Evolutionary conservation across 2,113 vertebrate species (phyloP).

Genomic region (Rhegmatorhina hoffmannsi): DNA sequence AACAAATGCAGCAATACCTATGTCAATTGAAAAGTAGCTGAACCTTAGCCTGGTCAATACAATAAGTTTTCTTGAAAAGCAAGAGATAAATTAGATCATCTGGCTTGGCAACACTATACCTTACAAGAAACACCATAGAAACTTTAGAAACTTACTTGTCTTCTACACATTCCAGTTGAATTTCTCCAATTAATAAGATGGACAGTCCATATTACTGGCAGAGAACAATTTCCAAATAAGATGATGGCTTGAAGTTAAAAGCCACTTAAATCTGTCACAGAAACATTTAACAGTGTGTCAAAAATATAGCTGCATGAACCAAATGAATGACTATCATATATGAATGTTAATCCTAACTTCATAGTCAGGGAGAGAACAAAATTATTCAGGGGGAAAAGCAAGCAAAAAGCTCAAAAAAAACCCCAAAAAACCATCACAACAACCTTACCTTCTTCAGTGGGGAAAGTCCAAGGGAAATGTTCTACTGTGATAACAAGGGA

Average conservation of each 20-base stretch:
- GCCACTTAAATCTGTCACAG: fast-evolving
- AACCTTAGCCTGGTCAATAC: neutral
- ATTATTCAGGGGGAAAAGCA: neutral
- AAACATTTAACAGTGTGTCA: neutral
- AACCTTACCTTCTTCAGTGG: neutral
- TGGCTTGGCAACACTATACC: neutral
- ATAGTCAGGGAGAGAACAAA: neutral
- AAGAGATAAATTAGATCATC: neutral
- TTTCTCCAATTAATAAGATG: neutral
- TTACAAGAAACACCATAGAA: neutral
- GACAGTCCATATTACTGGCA: neutral
- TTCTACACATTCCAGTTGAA: neutral
- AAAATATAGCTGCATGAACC: neutral
- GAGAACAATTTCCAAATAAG: neutral
- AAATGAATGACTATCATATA: neutral
- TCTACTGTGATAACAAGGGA: neutral
- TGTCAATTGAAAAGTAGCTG: neutral
- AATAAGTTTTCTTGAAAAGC: neutral
- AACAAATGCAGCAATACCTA: neutral
- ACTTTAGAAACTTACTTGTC: neutral
- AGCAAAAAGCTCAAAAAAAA: neutral
- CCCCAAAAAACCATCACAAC: neutral
- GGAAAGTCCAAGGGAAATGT: neutral
- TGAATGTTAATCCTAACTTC: neutral
- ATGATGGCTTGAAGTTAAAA: neutral